Evolutionary conservation across 2,888 invertebrate species (phyloP).

Genomic region (Hedya salicella): DNA sequence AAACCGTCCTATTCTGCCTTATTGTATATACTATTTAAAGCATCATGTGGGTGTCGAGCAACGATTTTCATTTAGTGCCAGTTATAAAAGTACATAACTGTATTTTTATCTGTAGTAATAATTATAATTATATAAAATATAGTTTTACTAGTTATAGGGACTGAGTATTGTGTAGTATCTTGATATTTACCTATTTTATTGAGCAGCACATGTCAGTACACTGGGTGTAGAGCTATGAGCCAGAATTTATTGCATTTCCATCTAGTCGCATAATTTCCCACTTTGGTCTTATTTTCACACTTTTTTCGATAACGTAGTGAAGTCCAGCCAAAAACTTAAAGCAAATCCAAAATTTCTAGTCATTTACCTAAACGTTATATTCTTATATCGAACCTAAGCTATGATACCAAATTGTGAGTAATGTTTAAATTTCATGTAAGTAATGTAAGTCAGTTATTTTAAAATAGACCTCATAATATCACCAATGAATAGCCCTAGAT

Average conservation of each 20-base stretch:
- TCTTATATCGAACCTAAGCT: constrained; percentile 67
- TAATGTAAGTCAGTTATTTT: constrained; percentile 48
- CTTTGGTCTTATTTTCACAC: constrained; percentile 51
- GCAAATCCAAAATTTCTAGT: constrained; percentile 82
- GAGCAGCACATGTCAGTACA: constrained; percentile 36
- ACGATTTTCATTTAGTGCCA: constrained; percentile 78
- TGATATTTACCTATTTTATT: constrained; percentile 20
- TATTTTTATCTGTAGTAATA: constrained; percentile 49
- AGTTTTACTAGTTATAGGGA: constrained; percentile 21
- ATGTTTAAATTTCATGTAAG: constrained; percentile 49
- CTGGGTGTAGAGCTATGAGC: constrained; percentile 38
- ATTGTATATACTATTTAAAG: constrained; percentile 54
- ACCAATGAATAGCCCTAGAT: constrained; percentile 68
- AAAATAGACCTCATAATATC: constrained; percentile 60
- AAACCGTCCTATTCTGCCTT: constrained; percentile 80
- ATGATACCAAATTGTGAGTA: constrained; percentile 70
- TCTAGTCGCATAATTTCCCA: constrained; percentile 59
- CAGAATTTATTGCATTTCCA: constrained; percentile 62
- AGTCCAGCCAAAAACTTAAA: constrained; percentile 67
- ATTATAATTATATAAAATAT: constrained; percentile 24
- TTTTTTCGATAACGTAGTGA: constrained; percentile 58
- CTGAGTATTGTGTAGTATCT: constrained; percentile 30
- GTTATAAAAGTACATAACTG: constrained; percentile 68
- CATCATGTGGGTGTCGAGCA: constrained; percentile 69
- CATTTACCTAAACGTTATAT: constrained; percentile 68